These are phyloP conservation scores for Eptatretus atami DNA, from an alignment of 2,797 vertebrate species.

Conservation along the genomic window DNA sequence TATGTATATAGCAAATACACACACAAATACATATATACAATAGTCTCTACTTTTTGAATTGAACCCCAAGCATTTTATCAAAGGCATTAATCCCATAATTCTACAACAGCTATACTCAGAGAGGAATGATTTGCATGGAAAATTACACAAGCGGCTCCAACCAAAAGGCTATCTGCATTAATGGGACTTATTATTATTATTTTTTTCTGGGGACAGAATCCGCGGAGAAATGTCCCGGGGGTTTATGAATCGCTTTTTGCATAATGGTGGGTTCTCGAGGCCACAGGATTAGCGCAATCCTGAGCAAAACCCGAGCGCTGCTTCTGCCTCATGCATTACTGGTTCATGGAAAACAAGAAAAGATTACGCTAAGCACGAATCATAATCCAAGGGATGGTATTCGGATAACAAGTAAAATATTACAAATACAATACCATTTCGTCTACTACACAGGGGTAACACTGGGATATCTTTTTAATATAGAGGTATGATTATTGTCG, in stretches of 20 bases:
- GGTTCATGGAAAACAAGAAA: not conserved
- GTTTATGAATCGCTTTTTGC: not conserved
- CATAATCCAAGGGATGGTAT: slow-evolving; percentile 3
- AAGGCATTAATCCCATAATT: slow-evolving; percentile 5
- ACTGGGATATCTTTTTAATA: too few species aligned
- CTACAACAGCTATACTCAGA: slow-evolving; percentile 3
- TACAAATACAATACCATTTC: slow-evolving; percentile 5
- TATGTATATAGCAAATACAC: too few species aligned
- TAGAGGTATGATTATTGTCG: too few species aligned
- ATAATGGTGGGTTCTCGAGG: not conserved
- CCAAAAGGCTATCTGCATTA: slow-evolving; percentile 5
- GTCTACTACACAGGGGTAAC: too few species aligned
- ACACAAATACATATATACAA: not conserved
- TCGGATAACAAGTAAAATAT: slow-evolving; percentile 1
- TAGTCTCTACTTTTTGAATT: slow-evolving; percentile 4
- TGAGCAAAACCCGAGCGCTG: not conserved
- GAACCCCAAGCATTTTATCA: slow-evolving; percentile 1
- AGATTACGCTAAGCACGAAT: slow-evolving; percentile 1
- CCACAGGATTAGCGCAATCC: slow-evolving; percentile 3
- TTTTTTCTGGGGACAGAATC: not conserved
- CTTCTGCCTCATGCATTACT: not conserved
- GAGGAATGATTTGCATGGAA: slow-evolving; percentile 5
- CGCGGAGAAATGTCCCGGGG: slow-evolving; percentile 1
- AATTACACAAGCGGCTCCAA: not conserved
- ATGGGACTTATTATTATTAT: not conserved